These are phyloP conservation scores for Clangula hyemalis DNA, from an alignment of 2,797 vertebrate species.

Conservation along the genomic window DNA sequence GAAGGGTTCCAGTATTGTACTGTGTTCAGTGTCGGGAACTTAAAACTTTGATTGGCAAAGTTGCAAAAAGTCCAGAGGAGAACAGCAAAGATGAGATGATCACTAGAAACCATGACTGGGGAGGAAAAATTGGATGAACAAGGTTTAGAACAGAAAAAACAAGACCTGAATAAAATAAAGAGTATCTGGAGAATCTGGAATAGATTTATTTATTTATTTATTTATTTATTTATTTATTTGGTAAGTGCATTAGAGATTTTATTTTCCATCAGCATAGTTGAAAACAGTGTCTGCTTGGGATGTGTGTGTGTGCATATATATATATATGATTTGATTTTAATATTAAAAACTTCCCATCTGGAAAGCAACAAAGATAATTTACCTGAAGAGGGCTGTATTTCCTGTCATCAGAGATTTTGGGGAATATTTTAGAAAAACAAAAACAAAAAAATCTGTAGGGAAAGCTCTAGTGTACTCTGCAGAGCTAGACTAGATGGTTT, in stretches of 20 bases:
- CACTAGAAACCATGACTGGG: background rate
- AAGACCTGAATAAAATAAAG: background rate
- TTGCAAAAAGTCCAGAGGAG: background rate
- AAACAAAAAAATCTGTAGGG: background rate
- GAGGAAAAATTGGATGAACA: background rate
- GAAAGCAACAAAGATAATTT: background rate
- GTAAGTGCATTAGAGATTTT: background rate
- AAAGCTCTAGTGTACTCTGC: background rate
- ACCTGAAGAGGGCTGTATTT: background rate
- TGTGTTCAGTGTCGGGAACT: background rate
- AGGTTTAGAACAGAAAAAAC: background rate
- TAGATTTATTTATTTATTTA: background rate
- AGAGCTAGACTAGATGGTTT: background rate
- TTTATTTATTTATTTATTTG: background rate
- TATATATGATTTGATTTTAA: too few relatives aligned
- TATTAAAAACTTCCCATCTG: background rate
- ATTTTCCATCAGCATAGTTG: background rate
- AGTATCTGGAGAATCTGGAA: background rate
- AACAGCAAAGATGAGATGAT: background rate
- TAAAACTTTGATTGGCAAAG: background rate
- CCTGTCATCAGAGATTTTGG: background rate
- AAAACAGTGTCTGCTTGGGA: too few relatives aligned
- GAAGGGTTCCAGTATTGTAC: accelerated
- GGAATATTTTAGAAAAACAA: background rate
- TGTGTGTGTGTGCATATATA: too few relatives aligned